Conservation (phyloP, 2,888 invertebrate species). For the Biston stratarius region DNA sequence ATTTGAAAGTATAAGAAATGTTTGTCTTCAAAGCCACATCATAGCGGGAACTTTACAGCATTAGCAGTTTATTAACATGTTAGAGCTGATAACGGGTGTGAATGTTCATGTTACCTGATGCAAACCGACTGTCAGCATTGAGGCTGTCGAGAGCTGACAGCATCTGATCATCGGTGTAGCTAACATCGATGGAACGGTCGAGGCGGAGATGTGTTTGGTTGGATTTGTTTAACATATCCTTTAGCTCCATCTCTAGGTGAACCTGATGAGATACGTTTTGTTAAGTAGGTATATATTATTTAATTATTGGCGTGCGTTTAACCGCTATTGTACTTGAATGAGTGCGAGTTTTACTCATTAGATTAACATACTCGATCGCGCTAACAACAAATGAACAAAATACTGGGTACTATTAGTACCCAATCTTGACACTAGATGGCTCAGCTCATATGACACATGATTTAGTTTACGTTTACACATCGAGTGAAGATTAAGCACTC, state of each 20-base stretch:
- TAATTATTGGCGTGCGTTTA: neutral
- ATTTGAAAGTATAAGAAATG: too few species aligned
- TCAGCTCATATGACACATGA: too few species aligned
- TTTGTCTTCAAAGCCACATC: neutral
- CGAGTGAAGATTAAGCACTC: too few species aligned
- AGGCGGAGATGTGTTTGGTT: constrained; percentile 66
- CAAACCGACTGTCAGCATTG: constrained; percentile 70
- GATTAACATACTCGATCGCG: too few species aligned
- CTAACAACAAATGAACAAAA: too few species aligned
- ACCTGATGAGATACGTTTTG: constrained; percentile 53
- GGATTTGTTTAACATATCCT: constrained; percentile 74
- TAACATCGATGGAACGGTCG: constrained; percentile 77
- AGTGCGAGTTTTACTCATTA: too few species aligned
- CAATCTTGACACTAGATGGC: too few species aligned
- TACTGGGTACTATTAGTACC: too few species aligned
- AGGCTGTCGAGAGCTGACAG: constrained; percentile 72
- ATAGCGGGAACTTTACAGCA: neutral
- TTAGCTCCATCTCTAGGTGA: constrained; percentile 75
- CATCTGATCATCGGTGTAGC: constrained; percentile 81
- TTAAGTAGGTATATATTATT: too few species aligned
- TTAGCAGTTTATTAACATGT: neutral
- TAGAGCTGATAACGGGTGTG: neutral
- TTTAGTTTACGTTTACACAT: too few species aligned
- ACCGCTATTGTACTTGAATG: too few species aligned
- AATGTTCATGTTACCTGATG: constrained; percentile 58